Conservation (phyloP, 2,888 invertebrate species). For the Brenthis daphne region DNA sequence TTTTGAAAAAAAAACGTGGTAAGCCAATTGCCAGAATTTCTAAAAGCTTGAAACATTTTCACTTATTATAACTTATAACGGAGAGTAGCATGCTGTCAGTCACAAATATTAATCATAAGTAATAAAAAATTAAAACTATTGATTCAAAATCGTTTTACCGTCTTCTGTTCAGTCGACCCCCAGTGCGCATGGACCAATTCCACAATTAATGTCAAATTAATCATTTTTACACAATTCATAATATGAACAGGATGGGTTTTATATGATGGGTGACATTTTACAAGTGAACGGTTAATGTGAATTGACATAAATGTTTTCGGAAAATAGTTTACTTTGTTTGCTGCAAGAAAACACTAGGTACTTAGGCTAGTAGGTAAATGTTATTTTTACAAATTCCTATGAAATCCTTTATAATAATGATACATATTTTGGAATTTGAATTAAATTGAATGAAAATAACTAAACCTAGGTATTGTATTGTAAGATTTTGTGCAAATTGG, state of each 20-base stretch:
- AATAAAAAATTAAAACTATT: slow-evolving; percentile 54
- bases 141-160: slow-evolving; percentile 73
- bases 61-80: slow-evolving; percentile 57
- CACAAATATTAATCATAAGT: slow-evolving; percentile 69
- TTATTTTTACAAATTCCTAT: too few species aligned
- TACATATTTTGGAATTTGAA: too few species aligned
- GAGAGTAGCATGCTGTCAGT: slow-evolving; percentile 77
- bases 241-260: neutral
- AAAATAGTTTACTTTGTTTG: too few species aligned
- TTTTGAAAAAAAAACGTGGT: slow-evolving; percentile 61
- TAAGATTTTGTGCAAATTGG: too few species aligned
- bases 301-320: too few species aligned
- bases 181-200: slow-evolving; percentile 75
- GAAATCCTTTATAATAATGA: too few species aligned
- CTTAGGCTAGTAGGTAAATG: too few species aligned
- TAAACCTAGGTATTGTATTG: too few species aligned
- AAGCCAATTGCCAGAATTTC: slow-evolving; percentile 74
- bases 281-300: too few species aligned
- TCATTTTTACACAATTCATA: slow-evolving; percentile 13
- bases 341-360: too few species aligned
- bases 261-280: slow-evolving; percentile 8
- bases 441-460: too few species aligned
- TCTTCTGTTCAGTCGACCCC: slow-evolving; percentile 79
- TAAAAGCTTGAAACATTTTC: slow-evolving; percentile 65
- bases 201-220: slow-evolving; percentile 56